Evolutionary conservation across 2,113 vertebrate species (phyloP).

Genomic region (Empidonax alnorum): DNA sequence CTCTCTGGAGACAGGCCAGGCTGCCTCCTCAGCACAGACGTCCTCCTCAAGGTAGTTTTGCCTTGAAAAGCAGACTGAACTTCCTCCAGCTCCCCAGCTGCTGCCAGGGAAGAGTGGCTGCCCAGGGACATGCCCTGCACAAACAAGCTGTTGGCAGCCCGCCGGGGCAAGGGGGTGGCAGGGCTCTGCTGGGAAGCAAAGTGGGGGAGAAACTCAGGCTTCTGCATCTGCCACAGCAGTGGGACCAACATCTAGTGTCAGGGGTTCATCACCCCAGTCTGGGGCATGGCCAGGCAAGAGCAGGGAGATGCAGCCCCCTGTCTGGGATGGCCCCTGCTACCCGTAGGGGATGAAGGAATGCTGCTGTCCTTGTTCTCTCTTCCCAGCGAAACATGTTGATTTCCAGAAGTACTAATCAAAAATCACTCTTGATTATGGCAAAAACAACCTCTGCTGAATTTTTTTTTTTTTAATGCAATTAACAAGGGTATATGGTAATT

Average conservation of each 20-base stretch:
- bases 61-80: background rate
- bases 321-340: background rate
- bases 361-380: background rate
- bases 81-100: background rate
- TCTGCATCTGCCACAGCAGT: background rate
- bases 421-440: constrained; percentile 79
- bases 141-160: rapidly evolving
- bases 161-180: rapidly evolving
- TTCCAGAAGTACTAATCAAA: constrained; percentile 78
- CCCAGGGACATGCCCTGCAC: background rate
- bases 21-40: background rate
- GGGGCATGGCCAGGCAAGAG: rapidly evolving
- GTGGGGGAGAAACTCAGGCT: background rate
- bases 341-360: background rate
- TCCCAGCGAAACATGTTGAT: constrained; percentile 61
- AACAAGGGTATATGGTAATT: constrained; percentile 80
- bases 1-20: background rate
- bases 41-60: background rate
- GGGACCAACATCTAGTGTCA: rapidly evolving
- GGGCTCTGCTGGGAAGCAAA: background rate
- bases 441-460: constrained; percentile 76
- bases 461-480: constrained; percentile 74
- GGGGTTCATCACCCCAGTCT: rapidly evolving
- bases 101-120: background rate
- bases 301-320: background rate